These are phyloP conservation scores for Corydoras maculifer DNA, from an alignment of 2,113 vertebrate species.

Conservation along the genomic window DNA sequence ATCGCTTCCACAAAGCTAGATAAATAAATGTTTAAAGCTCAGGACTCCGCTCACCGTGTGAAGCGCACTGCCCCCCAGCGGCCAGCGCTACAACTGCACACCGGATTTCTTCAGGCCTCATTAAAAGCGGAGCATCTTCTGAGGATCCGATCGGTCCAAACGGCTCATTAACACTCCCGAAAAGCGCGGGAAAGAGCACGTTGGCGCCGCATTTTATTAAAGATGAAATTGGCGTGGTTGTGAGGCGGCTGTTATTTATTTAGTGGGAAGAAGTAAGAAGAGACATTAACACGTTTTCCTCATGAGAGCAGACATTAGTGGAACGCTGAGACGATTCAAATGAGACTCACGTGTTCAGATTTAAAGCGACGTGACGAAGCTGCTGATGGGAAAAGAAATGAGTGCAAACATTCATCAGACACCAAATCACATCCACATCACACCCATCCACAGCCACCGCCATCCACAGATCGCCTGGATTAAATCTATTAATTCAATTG, in stretches of 20 bases:
- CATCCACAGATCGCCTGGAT: too few species aligned
- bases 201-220: constrained; percentile 69
- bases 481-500: too few species aligned
- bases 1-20: background rate
- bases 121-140: constrained; percentile 2
- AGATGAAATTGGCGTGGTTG: constrained; percentile 61
- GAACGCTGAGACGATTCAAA: constrained; percentile 16
- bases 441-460: too few species aligned
- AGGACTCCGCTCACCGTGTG: constrained; percentile 39
- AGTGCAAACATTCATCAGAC: constrained; percentile 6
- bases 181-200: constrained; percentile 63
- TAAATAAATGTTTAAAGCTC: constrained; percentile 8
- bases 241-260: constrained; percentile 47
- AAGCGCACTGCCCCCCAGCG: constrained; percentile 66
- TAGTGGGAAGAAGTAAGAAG: constrained; percentile 30
- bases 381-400: constrained; percentile 16
- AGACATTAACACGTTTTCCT: constrained; percentile 32
- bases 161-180: constrained; percentile 66
- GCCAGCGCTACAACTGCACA: constrained; percentile 29
- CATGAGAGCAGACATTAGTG: constrained; percentile 30
- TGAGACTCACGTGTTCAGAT: constrained; percentile 19
- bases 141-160: constrained; percentile 36
- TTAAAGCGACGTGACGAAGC: constrained; percentile 27
- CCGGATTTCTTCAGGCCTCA: constrained; percentile 1
- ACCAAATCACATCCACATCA: background rate